Percentiles rank a stretch among this genome's conserved stretches.
phyloP scores from a whole-genome alignment of 2,888 invertebrate genomes.

The Phanerotoma sp. region DNA sequence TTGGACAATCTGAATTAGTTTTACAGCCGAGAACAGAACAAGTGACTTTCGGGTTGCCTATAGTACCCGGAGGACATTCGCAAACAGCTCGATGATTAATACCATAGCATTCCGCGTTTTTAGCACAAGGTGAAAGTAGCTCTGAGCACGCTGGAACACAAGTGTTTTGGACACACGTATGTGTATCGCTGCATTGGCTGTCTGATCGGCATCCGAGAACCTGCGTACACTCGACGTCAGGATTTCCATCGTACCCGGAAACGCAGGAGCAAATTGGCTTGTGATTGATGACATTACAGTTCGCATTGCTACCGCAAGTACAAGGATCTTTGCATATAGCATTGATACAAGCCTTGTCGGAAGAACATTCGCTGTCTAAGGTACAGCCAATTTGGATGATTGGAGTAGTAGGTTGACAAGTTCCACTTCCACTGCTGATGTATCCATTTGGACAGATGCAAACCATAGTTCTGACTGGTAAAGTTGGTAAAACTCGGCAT shows the following conservation, averaged over 20 bases:
- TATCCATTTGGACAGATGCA: conserved; percentile 89
- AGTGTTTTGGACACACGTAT: conserved; percentile 79
- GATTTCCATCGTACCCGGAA: conserved; percentile 82
- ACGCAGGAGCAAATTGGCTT: conserved; percentile 86
- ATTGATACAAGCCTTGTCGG: conserved; percentile 76
- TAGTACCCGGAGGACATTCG: conserved; percentile 78
- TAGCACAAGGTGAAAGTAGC: conserved; percentile 72
- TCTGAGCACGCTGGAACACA: conserved; percentile 76
- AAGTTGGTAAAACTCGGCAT: conserved; percentile 78
- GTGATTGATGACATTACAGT: conserved; percentile 81
- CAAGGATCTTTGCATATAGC: conserved; percentile 83
- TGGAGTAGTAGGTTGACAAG: conserved; percentile 73
- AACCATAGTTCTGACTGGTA: conserved; percentile 85
- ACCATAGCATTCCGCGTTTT: conserved; percentile 77
- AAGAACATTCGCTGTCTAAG: conserved; percentile 75
- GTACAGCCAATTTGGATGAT: conserved; percentile 68
- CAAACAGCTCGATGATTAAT: conserved; percentile 80
- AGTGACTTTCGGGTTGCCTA: conserved; percentile 76
- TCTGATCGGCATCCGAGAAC: conserved; percentile 71
- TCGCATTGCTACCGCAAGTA: conserved; percentile 80
- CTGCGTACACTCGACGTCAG: conserved; percentile 74
- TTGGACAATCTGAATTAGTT: conserved; percentile 77
- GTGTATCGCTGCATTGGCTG: conserved; percentile 77
- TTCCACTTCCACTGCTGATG: conserved; percentile 78
- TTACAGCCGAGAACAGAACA: conserved; percentile 80